Percentiles rank a stretch among this genome's conserved stretches.
These are phyloP conservation scores for Clarias laeviceps DNA, from an alignment of 2,797 vertebrate genomes.

Conservation along the genomic window DNA sequence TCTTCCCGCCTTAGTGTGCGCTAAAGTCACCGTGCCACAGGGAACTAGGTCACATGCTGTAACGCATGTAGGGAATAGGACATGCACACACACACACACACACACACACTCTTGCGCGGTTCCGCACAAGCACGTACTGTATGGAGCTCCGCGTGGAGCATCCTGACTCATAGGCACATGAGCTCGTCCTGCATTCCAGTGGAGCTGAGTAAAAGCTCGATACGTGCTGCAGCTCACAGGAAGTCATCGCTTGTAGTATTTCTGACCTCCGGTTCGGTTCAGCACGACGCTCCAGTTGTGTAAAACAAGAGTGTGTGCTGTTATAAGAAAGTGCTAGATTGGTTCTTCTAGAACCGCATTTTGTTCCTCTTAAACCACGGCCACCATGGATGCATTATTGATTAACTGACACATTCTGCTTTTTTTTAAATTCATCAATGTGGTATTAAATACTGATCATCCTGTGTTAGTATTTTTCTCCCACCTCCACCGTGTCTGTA, in stretches of 20 bases:
- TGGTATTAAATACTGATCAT: too few species aligned
- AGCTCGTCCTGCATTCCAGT: slow-evolving; percentile 45
- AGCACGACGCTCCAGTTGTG: neutral
- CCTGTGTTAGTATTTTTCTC: too few species aligned
- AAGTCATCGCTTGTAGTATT: neutral
- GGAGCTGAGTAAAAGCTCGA: slow-evolving; percentile 36
- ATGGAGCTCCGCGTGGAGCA: neutral
- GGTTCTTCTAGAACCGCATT: neutral
- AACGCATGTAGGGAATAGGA: slow-evolving; percentile 36
- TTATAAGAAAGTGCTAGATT: neutral
- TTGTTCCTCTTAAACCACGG: neutral
- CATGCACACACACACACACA: neutral
- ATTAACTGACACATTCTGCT: neutral
- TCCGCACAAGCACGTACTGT: slow-evolving; percentile 35
- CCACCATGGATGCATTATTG: neutral
- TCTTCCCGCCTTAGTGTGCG: slow-evolving; percentile 24
- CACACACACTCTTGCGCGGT: neutral
- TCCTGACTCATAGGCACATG: slow-evolving; percentile 38
- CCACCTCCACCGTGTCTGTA: too few species aligned
- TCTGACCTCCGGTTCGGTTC: neutral
- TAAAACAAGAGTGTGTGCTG: neutral
- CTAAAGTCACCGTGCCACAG: slow-evolving; percentile 26
- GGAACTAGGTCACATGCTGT: slow-evolving; percentile 44
- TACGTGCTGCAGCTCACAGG: slow-evolving; percentile 32
- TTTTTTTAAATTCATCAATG: too few species aligned